Percentiles rank a stretch among this genome's conserved stretches.
These are phyloP conservation scores for Xenopus petersii DNA, from an alignment of 2,797 vertebrate species.

Conservation along the genomic window DNA sequence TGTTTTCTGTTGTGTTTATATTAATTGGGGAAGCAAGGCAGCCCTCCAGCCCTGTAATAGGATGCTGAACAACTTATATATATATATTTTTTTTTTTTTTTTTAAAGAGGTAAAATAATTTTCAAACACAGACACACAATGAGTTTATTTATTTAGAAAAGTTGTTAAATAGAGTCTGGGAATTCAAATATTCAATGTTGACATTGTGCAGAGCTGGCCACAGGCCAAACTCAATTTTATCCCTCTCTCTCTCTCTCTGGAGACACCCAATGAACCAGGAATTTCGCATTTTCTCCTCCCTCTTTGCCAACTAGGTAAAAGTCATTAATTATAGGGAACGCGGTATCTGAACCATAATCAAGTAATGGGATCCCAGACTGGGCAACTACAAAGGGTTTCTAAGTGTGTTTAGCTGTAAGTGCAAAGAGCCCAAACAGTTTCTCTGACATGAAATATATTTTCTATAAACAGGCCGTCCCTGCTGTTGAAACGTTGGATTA, in stretches of 20 bases:
- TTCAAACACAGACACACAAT: constrained; percentile 84
- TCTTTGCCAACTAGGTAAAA: constrained; percentile 74
- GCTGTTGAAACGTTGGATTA: constrained; percentile 64
- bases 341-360: constrained; percentile 69
- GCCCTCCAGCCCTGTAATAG: constrained; percentile 64
- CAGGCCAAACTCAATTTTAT: constrained; percentile 68
- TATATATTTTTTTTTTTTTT: constrained; percentile 58
- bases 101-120: constrained; percentile 78
- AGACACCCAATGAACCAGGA: constrained; percentile 69
- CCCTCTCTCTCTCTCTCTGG: constrained; percentile 61
- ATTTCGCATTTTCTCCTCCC: constrained; percentile 71
- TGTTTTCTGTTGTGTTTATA: constrained; percentile 56
- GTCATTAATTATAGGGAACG: constrained; percentile 75
- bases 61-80: constrained; percentile 54
- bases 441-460: constrained; percentile 71
- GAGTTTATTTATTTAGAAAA: constrained; percentile 92
- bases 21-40: constrained; percentile 63
- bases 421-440: constrained; percentile 67
- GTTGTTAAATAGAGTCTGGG: constrained; percentile 95
- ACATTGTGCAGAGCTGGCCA: constrained; percentile 88
- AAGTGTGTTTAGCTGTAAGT: constrained; percentile 75
- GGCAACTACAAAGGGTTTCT: constrained; percentile 70
- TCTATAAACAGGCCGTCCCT: constrained; percentile 69
- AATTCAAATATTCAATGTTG: constrained; percentile 98
- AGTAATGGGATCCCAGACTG: constrained; percentile 65